Base-by-base conservation (phyloP, 2,888 invertebrate species). In the Cyclophora albipunctata region DNA sequence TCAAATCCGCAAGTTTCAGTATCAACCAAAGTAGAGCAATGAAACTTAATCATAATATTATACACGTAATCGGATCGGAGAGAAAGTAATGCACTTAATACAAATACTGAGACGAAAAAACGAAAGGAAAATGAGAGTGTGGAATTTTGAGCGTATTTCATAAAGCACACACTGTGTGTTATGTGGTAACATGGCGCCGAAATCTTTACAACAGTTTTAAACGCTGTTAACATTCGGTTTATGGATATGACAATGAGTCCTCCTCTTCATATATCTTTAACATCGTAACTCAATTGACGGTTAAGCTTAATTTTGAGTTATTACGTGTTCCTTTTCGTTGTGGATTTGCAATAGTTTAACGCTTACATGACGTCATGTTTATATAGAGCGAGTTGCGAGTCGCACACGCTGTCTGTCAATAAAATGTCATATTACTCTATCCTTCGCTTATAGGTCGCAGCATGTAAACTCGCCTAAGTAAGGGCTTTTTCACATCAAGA, bases 1-100 rank as follows among this genome's bases (percentile, higher is more conserved):
- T 59, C 57, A 68, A 71, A 66, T 73, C 67, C 67, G 67, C 66
- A 64, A 66, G 62, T 62, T 63, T 69, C 55, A 66, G 62, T 62
- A 63, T 69, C 55, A 61, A 59, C 63, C 59, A 63, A 73, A 67
- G 64, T 69, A 52, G 72, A 66, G 56, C 69, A 62, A 67, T 72
- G 70, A 73, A 75, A 76, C 70, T 71, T 74, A 74, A 78, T 75
- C 73, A 72, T 67, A 55, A 52, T 60, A 65, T 66, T 67, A 66
- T 63, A 57, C 54, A 69, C 75, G 82, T 81, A 84, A 84, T 82
- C 79, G 75, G 72, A 78, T 73, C 71, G 69, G 69, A 69, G 85
- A 82, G 85, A 86, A 86, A 87, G 87, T 84, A 73, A 71, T 72
- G 73, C 70, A 73, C 71, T 78, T 73, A 75, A 78, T 72, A 74